A percentile compares a stretch with the other conserved stretches of the same genome.
Evolutionary conservation across 2,888 invertebrate genomes (phyloP).

Genomic region (Tethea ocularis): DNA sequence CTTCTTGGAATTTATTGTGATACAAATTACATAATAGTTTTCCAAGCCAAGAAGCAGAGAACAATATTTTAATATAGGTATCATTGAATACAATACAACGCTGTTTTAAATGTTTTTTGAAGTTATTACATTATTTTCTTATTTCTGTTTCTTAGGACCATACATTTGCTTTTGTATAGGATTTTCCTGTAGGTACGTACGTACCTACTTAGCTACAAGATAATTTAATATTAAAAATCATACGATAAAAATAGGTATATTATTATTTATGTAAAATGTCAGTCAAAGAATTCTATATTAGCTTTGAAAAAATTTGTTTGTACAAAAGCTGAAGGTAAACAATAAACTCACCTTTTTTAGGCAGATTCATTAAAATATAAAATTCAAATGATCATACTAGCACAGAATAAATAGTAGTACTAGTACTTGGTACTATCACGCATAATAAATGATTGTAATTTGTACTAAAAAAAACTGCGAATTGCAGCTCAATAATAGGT

Average conservation of each 20-base stretch:
- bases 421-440: too few species aligned
- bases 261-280: not conserved
- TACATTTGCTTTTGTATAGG: not conserved
- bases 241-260: not conserved
- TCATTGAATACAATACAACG: not conserved
- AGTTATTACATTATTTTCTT: not conserved
- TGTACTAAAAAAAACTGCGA: too few species aligned
- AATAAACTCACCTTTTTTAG: too few species aligned
- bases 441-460: too few species aligned
- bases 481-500: too few species aligned
- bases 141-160: not conserved
- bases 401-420: too few species aligned
- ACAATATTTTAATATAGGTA: not conserved
- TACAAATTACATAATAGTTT: not conserved
- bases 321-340: too few species aligned
- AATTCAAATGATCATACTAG: too few species aligned
- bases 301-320: too few species aligned
- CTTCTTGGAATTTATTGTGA: too few species aligned
- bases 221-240: not conserved
- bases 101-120: not conserved
- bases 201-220: not conserved
- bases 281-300: too few species aligned
- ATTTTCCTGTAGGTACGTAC: not conserved
- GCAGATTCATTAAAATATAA: too few species aligned
- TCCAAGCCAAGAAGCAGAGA: not conserved